Evolutionary conservation across 2,888 invertebrate species (phyloP).

Genomic region (Diarsia rubi): DNA sequence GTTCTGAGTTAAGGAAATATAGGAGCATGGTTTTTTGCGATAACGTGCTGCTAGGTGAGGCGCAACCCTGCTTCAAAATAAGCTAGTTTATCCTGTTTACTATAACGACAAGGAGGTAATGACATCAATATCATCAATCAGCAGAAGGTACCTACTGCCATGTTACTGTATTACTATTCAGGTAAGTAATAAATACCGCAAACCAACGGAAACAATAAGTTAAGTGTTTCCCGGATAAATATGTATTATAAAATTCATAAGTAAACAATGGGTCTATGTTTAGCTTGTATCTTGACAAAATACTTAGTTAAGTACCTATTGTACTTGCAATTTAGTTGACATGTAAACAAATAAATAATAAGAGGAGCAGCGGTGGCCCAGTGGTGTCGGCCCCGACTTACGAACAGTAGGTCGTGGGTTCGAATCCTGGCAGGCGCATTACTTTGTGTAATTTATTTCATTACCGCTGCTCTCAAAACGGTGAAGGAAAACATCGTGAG

Average conservation of each 20-base stretch:
- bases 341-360: too few relatives aligned
- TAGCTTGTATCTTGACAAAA: background rate
- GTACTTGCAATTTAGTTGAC: background rate
- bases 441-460: too few relatives aligned
- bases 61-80: background rate
- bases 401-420: too few relatives aligned
- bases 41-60: background rate
- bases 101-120: background rate
- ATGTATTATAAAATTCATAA: conserved; percentile 13
- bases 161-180: background rate
- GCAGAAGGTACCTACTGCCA: background rate
- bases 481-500: too few relatives aligned
- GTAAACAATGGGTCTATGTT: background rate
- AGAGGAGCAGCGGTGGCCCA: too few relatives aligned
- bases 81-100: conserved; percentile 14
- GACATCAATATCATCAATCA: background rate
- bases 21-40: background rate
- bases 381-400: too few relatives aligned
- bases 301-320: background rate
- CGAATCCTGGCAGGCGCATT: too few relatives aligned
- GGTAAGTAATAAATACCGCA: background rate
- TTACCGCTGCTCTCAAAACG: too few relatives aligned
- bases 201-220: conserved; percentile 2
- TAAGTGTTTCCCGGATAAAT: conserved; percentile 1
- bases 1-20: background rate